These are phyloP conservation scores for Amphiprion percula DNA, from an alignment of 2,113 vertebrate species.

Conservation along the genomic window DNA sequence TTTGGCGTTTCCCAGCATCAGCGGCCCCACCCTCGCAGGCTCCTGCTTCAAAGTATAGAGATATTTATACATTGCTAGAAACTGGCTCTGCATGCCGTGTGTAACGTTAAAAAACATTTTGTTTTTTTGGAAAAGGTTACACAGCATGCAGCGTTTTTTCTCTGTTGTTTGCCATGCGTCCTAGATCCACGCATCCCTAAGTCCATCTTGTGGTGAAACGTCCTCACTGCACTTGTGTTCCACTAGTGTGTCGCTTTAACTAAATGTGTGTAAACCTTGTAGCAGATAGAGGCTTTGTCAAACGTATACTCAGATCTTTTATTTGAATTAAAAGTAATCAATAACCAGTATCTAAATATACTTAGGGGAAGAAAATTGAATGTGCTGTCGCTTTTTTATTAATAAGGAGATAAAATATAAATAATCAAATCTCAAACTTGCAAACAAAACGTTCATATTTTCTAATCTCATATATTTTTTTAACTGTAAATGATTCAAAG, in stretches of 20 bases:
- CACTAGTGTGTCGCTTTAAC: background rate
- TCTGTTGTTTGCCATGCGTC: conserved; percentile 7
- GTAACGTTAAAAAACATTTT: conserved; percentile 12
- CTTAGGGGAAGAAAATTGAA: too few relatives aligned
- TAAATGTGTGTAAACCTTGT: background rate
- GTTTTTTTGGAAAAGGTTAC: conserved; percentile 7
- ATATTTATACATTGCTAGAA: conserved; percentile 35
- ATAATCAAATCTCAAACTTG: too few relatives aligned
- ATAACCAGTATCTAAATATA: too few relatives aligned
- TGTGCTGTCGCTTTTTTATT: too few relatives aligned
- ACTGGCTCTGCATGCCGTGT: conserved; percentile 8
- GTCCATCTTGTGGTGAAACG: conserved; percentile 84
- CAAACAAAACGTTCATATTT: too few relatives aligned
- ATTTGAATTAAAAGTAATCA: too few relatives aligned
- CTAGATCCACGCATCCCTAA: conserved; percentile 54
- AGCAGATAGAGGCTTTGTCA: background rate
- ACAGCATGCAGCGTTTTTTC: background rate
- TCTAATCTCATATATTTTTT: too few relatives aligned
- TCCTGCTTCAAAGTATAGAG: background rate
- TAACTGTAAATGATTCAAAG: too few relatives aligned
- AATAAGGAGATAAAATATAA: too few relatives aligned
- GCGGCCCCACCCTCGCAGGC: conserved; percentile 23
- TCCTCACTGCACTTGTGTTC: conserved; percentile 69
- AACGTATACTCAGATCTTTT: too few relatives aligned
- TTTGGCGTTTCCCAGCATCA: conserved; percentile 27